Evolutionary conservation across 2,888 invertebrate species (phyloP).

Genomic region (Adineta ricciae): DNA sequence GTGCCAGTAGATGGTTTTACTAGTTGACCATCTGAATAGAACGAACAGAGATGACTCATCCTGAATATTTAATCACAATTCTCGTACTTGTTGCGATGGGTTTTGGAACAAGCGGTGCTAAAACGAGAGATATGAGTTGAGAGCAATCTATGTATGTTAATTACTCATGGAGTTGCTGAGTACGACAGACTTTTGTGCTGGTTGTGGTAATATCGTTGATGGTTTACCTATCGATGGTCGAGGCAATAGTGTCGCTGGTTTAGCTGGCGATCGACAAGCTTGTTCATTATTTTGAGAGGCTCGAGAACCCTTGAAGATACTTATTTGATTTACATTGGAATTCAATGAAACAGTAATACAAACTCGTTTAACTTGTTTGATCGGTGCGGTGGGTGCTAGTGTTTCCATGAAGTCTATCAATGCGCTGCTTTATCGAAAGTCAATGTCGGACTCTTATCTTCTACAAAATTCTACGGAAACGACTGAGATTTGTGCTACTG

Average conservation of each 20-base stretch:
- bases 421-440: too few relatives aligned
- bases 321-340: too few relatives aligned
- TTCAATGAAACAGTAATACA: too few relatives aligned
- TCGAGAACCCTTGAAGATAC: conserved; percentile 17
- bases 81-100: neutral
- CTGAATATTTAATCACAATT: too few relatives aligned
- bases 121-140: neutral
- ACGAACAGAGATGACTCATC: neutral
- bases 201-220: conserved; percentile 8
- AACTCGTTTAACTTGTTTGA: neutral
- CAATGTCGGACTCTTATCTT: too few relatives aligned
- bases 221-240: neutral
- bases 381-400: neutral
- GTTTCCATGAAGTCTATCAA: neutral
- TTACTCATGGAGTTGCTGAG: neutral
- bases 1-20: neutral
- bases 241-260: neutral
- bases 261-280: neutral
- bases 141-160: neutral
- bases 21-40: neutral
- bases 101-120: neutral
- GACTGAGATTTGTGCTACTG: too few relatives aligned
- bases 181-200: neutral
- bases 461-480: too few relatives aligned
- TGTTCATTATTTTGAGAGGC: neutral